Conservation (phyloP, 2,888 invertebrate genomes). For the Mylabris sibirica region DNA sequence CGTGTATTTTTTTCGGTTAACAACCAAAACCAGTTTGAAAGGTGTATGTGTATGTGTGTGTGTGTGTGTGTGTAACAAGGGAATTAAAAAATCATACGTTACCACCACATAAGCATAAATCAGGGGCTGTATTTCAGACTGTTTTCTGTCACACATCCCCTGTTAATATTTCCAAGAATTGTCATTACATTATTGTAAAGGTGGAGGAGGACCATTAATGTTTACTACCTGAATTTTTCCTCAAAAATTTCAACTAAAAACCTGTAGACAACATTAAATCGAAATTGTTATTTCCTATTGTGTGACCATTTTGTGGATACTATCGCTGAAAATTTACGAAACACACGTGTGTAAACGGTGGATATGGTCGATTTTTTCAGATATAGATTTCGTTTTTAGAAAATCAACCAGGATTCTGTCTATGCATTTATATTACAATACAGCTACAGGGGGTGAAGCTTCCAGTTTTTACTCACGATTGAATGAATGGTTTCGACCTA, state of each 20-base stretch:
- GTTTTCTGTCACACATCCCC: conserved; percentile 12
- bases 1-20: background rate
- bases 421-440: conserved; percentile 50
- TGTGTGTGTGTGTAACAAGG: background rate
- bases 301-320: conserved; percentile 9
- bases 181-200: conserved; percentile 43
- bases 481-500: conserved; percentile 58
- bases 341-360: conserved; percentile 41
- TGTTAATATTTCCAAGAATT: conserved; percentile 45
- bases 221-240: conserved; percentile 44
- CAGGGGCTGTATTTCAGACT: conserved; percentile 8
- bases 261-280: conserved; percentile 44
- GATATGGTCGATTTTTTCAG: conserved; percentile 37
- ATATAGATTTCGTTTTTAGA: conserved; percentile 24
- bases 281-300: conserved; percentile 27
- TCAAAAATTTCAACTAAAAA: conserved; percentile 46
- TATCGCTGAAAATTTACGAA: conserved; percentile 20
- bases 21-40: conserved; percentile 21
- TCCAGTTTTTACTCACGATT: conserved; percentile 60
- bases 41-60: conserved; percentile 10
- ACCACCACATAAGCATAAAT: conserved; percentile 19
- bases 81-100: conserved; percentile 19
- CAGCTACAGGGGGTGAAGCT: conserved; percentile 58
- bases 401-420: conserved; percentile 37
- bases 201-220: conserved; percentile 32